Percentiles rank a stretch among this genome's conserved stretches.
These are phyloP conservation scores for Bombus affinis DNA, from an alignment of 1,140 invertebrate species.

Conservation along the genomic window DNA sequence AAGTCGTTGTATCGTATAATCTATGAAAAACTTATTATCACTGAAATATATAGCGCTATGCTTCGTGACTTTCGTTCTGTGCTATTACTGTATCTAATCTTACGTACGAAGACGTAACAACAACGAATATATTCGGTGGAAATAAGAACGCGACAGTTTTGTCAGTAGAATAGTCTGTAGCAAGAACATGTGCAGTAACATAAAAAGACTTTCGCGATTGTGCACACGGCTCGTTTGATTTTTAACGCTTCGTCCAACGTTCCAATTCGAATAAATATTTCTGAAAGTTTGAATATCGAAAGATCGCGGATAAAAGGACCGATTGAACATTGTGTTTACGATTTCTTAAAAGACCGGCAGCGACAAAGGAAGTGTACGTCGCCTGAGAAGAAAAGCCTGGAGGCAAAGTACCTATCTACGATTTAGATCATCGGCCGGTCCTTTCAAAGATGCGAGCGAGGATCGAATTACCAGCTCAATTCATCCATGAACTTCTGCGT, in stretches of 20 bases:
- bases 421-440: slow-evolving; percentile 10
- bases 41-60: no score
- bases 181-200: no score
- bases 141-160: no score
- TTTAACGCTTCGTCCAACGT: no score
- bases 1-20: no score
- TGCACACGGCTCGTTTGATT: not conserved
- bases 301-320: not conserved
- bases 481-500: slow-evolving; percentile 31
- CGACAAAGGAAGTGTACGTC: not conserved
- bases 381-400: not conserved
- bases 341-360: not conserved
- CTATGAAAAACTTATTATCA: no score
- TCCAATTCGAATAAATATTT: not conserved
- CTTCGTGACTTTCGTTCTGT: no score
- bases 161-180: no score
- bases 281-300: not conserved
- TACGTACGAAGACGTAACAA: no score
- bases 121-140: no score
- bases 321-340: no score
- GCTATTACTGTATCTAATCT: no score
- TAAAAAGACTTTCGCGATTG: not conserved
- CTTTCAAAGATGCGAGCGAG: slow-evolving; percentile 23
- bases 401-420: slow-evolving; percentile 14
- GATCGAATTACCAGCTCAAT: slow-evolving; percentile 53